Evolutionary conservation across 2,888 invertebrate species (phyloP).

Genomic region (Apotomis capreana): DNA sequence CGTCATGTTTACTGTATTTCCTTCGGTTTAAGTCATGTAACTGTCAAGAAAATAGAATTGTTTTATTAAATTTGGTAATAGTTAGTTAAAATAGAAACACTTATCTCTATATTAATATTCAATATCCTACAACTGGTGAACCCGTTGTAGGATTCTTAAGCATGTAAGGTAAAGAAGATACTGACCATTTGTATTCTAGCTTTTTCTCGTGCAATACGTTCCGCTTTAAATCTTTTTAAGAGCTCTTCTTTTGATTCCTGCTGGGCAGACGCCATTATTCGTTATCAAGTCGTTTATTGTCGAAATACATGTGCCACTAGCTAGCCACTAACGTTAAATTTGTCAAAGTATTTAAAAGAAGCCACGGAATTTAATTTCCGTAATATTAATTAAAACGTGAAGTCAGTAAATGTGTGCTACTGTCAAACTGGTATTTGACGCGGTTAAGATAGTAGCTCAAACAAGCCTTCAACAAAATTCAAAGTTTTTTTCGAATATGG

Average conservation of each 20-base stretch:
- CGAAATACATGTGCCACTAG: background rate
- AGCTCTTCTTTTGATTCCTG: constrained; percentile 11
- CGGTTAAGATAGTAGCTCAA: constrained; percentile 14
- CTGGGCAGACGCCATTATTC: background rate
- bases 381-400: too few species aligned
- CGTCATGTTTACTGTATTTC: constrained; percentile 16
- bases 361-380: background rate
- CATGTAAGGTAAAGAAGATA: background rate
- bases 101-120: too few species aligned
- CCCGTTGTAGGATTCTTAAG: background rate
- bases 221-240: constrained; percentile 29
- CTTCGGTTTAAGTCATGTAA: constrained; percentile 24
- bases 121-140: too few species aligned
- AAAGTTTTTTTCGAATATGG: constrained; percentile 35
- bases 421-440: background rate
- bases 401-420: too few species aligned
- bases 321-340: background rate
- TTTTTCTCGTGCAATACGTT: constrained; percentile 27
- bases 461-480: constrained; percentile 30
- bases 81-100: background rate
- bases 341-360: background rate
- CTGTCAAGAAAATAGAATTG: constrained; percentile 1
- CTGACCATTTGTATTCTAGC: constrained; percentile 33
- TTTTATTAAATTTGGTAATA: background rate
- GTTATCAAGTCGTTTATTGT: background rate